Evolutionary conservation across 2,113 vertebrate genomes (phyloP).

Genomic region (Alces alces): DNA sequence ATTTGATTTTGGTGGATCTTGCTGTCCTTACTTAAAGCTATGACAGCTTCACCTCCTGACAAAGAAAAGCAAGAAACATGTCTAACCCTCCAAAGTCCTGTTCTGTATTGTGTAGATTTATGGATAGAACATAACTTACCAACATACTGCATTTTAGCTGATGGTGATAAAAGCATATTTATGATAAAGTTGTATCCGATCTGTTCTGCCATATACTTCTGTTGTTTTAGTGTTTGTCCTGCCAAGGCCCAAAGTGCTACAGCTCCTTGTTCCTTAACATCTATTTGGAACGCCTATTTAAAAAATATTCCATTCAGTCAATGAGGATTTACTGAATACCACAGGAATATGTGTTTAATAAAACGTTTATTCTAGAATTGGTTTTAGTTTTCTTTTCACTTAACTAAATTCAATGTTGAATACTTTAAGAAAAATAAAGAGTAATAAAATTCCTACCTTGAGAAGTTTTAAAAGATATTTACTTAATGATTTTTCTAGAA

Average conservation of each 20-base stretch:
- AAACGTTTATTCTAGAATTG: background rate
- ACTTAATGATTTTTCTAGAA: conserved; percentile 74
- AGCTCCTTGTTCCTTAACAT: conserved; percentile 82
- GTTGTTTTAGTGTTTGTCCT: conserved; percentile 81
- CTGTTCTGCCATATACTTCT: conserved; percentile 81
- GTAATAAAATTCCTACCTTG: conserved; percentile 74
- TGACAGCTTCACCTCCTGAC: conserved; percentile 79
- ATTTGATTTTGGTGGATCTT: conserved; percentile 80
- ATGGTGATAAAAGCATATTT: conserved; percentile 83
- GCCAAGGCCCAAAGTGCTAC: conserved; percentile 82
- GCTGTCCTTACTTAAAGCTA: conserved; percentile 81
- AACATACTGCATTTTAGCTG: conserved; percentile 85
- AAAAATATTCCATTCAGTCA: background rate
- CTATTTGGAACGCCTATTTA: conserved; percentile 81
- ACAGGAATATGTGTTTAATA: background rate
- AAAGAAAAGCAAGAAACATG: conserved; percentile 2
- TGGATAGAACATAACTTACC: conserved; percentile 70
- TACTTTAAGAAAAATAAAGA: background rate
- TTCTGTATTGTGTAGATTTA: background rate
- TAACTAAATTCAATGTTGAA: background rate
- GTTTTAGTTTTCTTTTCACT: background rate
- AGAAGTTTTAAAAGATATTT: conserved; percentile 80
- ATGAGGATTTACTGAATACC: background rate
- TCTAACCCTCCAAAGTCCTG: background rate
- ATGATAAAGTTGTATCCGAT: conserved; percentile 85